Base-by-base conservation (phyloP, 2,888 invertebrate species). In the Cremastobaeus sp. region DNA sequence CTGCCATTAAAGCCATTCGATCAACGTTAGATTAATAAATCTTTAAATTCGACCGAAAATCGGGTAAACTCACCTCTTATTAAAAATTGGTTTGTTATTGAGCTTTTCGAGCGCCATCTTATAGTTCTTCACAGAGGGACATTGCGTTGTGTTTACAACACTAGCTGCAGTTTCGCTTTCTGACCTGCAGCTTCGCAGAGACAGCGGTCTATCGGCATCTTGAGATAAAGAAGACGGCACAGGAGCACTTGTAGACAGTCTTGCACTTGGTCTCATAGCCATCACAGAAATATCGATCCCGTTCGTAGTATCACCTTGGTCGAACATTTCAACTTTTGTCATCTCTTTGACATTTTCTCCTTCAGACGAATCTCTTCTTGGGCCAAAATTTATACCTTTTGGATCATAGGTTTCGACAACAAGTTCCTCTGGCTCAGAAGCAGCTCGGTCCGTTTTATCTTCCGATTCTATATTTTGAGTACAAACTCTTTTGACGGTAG, bases 51-150 rank as follows among this genome's bases (percentile, higher is more conserved):
- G n/a, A n/a, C n/a, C n/a, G 2, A n/a, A 47, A 57, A 14, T 32
- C 3, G 11, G 11, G 11, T 6, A 32, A 6, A 32, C 11, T 55
- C 34, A 74, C 34, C 83, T 83, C 57, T 86, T 87, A 20, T 78
- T 85, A 59, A 84, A 84, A 21, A 82, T 82, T 4, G 86, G 82
- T 74, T 88, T 89, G 69, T 87, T 86, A 79, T 79, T 84, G 34
- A 89, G 79, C 78, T 88, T 90, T 81, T 90, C 90, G 41, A 90
- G 82, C 50, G 89, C 89, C 81, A 87, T 89, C 78, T 89, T 89
- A 82, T 90, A 90, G 73, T 90, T 88, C 77, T 89, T 90, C 6
- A 90, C 90, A 2, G 89, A 89, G n/a, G 89, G 87, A 80, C 89
- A 89, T 74, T 89, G 89, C 3, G 89, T 84, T 3, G 89, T 88